Percentiles rank a stretch among this genome's conserved stretches.
phyloP scores from a whole-genome alignment of 2,797 vertebrate genomes.

The Coilia nasus region DNA sequence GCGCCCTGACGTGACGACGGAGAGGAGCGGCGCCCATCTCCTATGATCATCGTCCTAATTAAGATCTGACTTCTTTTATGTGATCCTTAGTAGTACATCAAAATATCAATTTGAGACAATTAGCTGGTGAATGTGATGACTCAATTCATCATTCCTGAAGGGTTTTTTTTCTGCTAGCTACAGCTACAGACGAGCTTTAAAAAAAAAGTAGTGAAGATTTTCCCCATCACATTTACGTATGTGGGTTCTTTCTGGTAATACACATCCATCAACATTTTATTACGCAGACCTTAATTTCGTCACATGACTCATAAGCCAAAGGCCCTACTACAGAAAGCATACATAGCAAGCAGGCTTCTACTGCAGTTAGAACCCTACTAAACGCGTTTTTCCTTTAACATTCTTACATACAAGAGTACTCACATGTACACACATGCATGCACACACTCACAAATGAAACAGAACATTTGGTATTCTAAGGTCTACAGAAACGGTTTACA shows the following conservation, averaged over 20 bases:
- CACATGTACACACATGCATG: not conserved
- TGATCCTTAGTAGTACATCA: constrained; percentile 70
- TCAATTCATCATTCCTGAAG: constrained; percentile 66
- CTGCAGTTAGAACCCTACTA: not conserved
- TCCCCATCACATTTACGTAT: constrained; percentile 61
- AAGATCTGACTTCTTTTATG: constrained; percentile 70
- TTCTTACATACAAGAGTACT: not conserved
- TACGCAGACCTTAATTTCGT: constrained; percentile 65
- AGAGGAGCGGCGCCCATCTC: constrained; percentile 62
- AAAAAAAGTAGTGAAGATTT: constrained; percentile 29
- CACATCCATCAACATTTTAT: constrained; percentile 69
- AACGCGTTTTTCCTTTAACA: not conserved
- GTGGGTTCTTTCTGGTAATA: constrained; percentile 59
- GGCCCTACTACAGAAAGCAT: constrained; percentile 41
- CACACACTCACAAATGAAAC: not conserved
- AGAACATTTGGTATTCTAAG: constrained; percentile 7
- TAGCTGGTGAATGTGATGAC: constrained; percentile 63
- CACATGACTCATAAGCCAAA: constrained; percentile 66
- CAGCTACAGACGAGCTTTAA: constrained; percentile 38
- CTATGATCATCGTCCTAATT: constrained; percentile 73
- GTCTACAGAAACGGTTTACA: not conserved
- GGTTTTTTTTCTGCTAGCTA: constrained; percentile 48
- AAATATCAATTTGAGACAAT: constrained; percentile 78
- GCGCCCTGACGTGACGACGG: constrained; percentile 47
- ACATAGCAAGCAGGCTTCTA: not conserved